Percentiles rank a stretch among this genome's conserved stretches.
phyloP scores from a whole-genome alignment of 1,140 invertebrate species.

The Sitobion miscanthi region DNA sequence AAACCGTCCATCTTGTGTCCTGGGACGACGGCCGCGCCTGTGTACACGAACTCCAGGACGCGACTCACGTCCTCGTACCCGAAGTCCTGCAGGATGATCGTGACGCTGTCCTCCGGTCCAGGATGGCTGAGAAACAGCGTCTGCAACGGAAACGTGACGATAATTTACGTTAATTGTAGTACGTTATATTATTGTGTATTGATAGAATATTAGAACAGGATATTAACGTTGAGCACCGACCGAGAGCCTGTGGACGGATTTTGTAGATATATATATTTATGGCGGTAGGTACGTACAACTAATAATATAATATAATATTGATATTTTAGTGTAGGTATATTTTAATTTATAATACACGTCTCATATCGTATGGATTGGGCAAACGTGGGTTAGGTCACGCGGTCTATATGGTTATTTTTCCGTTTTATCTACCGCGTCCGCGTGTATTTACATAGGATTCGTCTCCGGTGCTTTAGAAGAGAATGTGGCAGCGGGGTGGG shows the following conservation, averaged over 20 bases:
- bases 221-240: neutral
- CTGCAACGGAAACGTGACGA: slow-evolving; percentile 60
- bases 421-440: neutral
- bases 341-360: neutral
- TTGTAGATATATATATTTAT: neutral
- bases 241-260: neutral
- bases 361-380: too few species aligned
- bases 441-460: neutral
- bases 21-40: slow-evolving; percentile 78
- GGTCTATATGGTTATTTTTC: neutral
- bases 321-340: too few species aligned
- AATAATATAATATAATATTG: too few species aligned
- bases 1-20: slow-evolving; percentile 66
- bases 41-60: slow-evolving; percentile 83
- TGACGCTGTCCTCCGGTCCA: slow-evolving; percentile 65
- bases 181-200: neutral
- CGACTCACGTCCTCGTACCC: slow-evolving; percentile 77
- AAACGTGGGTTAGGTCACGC: too few species aligned
- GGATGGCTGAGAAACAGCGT: slow-evolving; percentile 65
- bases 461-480: neutral
- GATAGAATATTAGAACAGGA: neutral
- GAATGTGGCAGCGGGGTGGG: neutral
- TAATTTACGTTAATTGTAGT: neutral
- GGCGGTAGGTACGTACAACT: too few species aligned
- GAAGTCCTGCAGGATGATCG: slow-evolving; percentile 82